Percentiles rank a stretch among this genome's conserved stretches.
Evolutionary conservation across 2,888 invertebrate species (phyloP).

Genomic region (Hydrotaea cyrtoneurina): DNA sequence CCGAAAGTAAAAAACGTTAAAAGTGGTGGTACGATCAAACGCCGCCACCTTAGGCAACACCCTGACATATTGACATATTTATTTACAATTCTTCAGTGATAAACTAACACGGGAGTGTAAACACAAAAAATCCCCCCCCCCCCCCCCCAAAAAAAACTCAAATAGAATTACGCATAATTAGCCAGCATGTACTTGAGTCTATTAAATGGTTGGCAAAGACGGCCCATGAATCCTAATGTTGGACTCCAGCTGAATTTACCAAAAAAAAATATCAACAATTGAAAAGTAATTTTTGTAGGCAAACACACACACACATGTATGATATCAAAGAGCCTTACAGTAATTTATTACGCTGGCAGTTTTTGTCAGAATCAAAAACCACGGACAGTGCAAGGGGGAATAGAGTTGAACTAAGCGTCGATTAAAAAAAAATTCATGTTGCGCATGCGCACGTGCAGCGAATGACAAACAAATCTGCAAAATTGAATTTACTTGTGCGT

Average conservation of each 20-base stretch:
- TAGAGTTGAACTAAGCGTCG: neutral
- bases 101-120: neutral
- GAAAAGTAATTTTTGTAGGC: neutral
- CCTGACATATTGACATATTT: conserved; percentile 57
- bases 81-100: conserved; percentile 35
- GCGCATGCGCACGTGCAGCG: conserved; percentile 57
- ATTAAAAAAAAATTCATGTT: conserved; percentile 46
- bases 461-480: conserved; percentile 34
- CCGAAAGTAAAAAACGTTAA: conserved; percentile 24
- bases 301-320: neutral
- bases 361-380: neutral
- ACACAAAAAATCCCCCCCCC: neutral
- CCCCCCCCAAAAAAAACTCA: neutral
- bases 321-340: neutral
- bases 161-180: neutral
- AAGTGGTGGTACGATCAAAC: conserved; percentile 20
- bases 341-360: neutral
- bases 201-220: neutral
- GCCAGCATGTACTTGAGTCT: conserved; percentile 3
- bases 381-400: neutral
- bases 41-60: neutral
- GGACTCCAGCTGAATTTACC: neutral
- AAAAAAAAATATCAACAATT: conserved; percentile 11
- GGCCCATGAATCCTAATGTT: neutral
- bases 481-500: conserved; percentile 31